These are phyloP conservation scores for Chaetodon trifascialis DNA, from an alignment of 2,113 vertebrate species.

Conservation along the genomic window DNA sequence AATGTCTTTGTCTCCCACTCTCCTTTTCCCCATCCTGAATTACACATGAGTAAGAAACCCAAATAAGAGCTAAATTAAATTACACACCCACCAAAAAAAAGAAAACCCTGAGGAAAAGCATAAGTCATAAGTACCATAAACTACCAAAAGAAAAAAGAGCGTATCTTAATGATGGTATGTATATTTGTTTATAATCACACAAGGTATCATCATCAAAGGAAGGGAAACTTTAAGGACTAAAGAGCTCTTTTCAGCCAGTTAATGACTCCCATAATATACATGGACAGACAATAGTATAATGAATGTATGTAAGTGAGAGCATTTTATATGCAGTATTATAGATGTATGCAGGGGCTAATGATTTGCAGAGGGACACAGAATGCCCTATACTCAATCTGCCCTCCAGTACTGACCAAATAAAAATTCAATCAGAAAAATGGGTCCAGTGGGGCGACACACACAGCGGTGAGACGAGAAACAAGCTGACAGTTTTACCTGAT, in stretches of 20 bases:
- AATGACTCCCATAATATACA: background rate
- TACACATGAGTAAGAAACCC: no score
- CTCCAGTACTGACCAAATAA: background rate
- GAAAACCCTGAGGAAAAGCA: background rate
- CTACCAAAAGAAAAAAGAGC: background rate
- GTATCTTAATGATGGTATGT: background rate
- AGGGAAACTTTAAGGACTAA: no score
- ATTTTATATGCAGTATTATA: background rate
- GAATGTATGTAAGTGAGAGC: constrained; percentile 5
- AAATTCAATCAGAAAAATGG: background rate
- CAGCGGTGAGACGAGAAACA: background rate
- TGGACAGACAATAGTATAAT: background rate
- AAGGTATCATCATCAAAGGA: no score
- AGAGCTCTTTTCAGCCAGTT: no score
- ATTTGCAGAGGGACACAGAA: background rate
- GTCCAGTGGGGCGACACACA: background rate
- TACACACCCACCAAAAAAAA: no score
- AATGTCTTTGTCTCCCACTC: background rate
- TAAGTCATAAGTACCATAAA: background rate
- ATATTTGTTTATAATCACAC: background rate
- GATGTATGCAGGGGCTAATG: background rate
- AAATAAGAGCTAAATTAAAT: no score
- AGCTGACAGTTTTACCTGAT: background rate
- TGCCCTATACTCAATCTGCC: background rate
- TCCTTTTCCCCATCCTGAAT: no score